These are phyloP conservation scores for Ceratina australensis DNA, from an alignment of 1,140 invertebrate species.

Conservation along the genomic window DNA sequence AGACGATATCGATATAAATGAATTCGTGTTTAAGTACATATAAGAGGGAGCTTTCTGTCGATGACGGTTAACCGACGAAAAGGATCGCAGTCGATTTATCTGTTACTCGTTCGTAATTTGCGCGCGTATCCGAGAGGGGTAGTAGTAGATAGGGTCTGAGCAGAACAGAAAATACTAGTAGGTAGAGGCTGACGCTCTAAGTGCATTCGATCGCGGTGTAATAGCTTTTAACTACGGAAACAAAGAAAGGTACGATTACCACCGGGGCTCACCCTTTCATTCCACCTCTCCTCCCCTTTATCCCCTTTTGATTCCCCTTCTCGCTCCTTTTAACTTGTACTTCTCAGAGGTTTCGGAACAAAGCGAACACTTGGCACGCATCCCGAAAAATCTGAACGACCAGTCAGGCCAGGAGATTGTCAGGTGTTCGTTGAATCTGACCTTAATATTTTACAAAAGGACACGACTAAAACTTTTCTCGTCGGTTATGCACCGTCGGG, in stretches of 20 bases:
- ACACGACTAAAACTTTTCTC: not conserved
- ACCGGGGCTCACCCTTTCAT: conserved; percentile 31
- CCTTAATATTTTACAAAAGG: conserved; percentile 30
- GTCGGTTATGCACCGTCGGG: too few species aligned
- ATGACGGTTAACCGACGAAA: not conserved
- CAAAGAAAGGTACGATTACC: conserved; percentile 47
- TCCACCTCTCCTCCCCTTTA: not conserved
- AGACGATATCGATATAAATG: not conserved
- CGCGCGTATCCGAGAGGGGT: conserved; percentile 6
- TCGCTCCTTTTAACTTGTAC: conserved; percentile 36
- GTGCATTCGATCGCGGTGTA: conserved; percentile 48
- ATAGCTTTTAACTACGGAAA: conserved; percentile 52
- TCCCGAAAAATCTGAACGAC: conserved; percentile 43
- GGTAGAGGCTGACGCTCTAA: conserved; percentile 32
- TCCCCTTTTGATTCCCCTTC: conserved; percentile 13
- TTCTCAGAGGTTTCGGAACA: conserved; percentile 31
- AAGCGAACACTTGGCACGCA: conserved; percentile 49
- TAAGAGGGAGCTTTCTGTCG: too few species aligned
- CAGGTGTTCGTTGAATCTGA: conserved; percentile 36
- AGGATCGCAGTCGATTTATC: conserved; percentile 36
- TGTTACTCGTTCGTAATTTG: conserved; percentile 32
- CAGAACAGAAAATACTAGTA: conserved; percentile 28
- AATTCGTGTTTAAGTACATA: too few species aligned
- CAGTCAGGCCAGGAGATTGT: conserved; percentile 33
- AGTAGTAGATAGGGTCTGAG: conserved; percentile 3